These are phyloP conservation scores for Belonocnema kinseyi DNA, from an alignment of 1,140 invertebrate species.

Conservation along the genomic window DNA sequence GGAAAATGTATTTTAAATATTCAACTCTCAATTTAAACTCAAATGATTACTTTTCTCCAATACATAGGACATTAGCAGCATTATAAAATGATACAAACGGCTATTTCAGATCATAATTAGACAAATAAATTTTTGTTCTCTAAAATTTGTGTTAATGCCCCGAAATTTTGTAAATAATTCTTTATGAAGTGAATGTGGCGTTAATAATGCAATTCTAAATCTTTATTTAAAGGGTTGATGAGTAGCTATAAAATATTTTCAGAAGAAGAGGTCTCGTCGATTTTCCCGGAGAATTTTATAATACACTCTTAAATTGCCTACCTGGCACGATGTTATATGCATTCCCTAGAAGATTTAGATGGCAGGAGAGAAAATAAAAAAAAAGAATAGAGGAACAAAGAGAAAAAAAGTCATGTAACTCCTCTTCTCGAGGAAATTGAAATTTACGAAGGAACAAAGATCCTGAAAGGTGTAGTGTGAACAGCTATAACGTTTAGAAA, in stretches of 20 bases:
- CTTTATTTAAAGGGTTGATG: too few relatives aligned
- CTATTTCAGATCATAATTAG: too few relatives aligned
- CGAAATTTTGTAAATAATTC: too few relatives aligned
- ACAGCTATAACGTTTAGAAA: conserved; percentile 22
- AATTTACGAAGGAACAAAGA: conserved; percentile 24
- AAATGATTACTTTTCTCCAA: too few relatives aligned
- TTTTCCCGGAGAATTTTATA: conserved; percentile 25
- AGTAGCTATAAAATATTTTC: neutral
- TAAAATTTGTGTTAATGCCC: too few relatives aligned
- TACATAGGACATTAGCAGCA: too few relatives aligned
- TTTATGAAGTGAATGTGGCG: too few relatives aligned
- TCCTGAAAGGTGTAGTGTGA: conserved; percentile 33
- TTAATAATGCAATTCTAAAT: too few relatives aligned
- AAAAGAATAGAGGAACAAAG: neutral
- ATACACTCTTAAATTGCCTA: conserved; percentile 29
- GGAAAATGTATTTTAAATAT: too few relatives aligned
- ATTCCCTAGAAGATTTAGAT: conserved; percentile 21
- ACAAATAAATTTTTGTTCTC: too few relatives aligned
- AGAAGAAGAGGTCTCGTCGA: neutral
- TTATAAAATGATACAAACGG: too few relatives aligned
- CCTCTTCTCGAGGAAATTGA: conserved; percentile 14
- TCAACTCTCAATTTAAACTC: too few relatives aligned
- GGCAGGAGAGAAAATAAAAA: conserved; percentile 24
- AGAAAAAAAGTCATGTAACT: conserved; percentile 23
- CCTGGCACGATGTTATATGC: conserved; percentile 13